Conservation (phyloP, 2,113 vertebrate species). For the Sigmodon hispidus region DNA sequence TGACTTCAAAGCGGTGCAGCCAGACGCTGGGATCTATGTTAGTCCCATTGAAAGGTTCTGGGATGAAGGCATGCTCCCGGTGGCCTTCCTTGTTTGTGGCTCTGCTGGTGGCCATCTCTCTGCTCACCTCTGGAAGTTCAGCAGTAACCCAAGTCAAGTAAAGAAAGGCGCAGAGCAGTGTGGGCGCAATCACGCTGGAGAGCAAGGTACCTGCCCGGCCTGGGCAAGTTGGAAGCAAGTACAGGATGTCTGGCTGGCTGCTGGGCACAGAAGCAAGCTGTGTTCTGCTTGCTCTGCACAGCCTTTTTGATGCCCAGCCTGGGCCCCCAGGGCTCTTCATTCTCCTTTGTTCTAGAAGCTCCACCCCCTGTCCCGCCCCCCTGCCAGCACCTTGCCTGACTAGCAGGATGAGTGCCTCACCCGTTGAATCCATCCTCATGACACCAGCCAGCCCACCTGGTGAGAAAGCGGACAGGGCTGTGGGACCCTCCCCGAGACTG, state of each 20-base stretch:
- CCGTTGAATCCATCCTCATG: slow-evolving; percentile 51
- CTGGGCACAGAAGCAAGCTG: background rate
- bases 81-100: slow-evolving; percentile 44
- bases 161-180: slow-evolving; percentile 68
- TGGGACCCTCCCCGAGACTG: slow-evolving; percentile 43
- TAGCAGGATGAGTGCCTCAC: slow-evolving; percentile 74
- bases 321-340: slow-evolving; percentile 64
- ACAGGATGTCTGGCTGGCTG: background rate
- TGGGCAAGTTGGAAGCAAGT: background rate
- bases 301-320: slow-evolving; percentile 76
- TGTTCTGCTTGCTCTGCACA: slow-evolving; percentile 2
- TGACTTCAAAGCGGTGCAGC: slow-evolving; percentile 74
- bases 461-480: background rate
- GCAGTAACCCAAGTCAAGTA: slow-evolving; percentile 57
- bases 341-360: slow-evolving; percentile 76
- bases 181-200: slow-evolving; percentile 70
- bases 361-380: slow-evolving; percentile 66
- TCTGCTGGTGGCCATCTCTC: slow-evolving; percentile 61
- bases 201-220: background rate
- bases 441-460: slow-evolving; percentile 37
- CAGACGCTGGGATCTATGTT: slow-evolving; percentile 50
- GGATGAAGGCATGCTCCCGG: slow-evolving; percentile 30
- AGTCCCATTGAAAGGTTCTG: slow-evolving; percentile 63
- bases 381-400: slow-evolving; percentile 69
- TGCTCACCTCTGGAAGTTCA: slow-evolving; percentile 40